phyloP scores from a whole-genome alignment of 2,888 invertebrate genomes.

The Pinctada fucata region DNA sequence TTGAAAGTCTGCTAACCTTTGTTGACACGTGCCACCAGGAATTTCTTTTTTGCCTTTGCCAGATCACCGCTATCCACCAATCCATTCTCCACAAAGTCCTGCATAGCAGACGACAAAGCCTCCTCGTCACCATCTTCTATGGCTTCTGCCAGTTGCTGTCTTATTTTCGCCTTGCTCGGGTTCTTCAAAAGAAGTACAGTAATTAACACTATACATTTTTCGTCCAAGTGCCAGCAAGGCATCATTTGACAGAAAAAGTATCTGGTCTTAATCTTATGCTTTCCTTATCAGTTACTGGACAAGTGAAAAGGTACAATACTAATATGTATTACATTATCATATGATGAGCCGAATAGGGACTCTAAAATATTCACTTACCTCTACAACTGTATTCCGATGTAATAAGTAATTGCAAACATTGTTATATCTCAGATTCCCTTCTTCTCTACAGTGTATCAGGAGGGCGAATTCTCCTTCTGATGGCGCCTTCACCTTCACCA shows the following conservation, averaged over 20 bases:
- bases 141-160: slow-evolving; percentile 43
- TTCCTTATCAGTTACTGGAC: neutral
- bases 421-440: slow-evolving; percentile 32
- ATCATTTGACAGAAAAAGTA: neutral
- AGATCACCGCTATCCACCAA: slow-evolving; percentile 54
- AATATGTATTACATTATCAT: no score
- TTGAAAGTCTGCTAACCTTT: slow-evolving; percentile 38
- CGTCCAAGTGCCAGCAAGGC: neutral
- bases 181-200: slow-evolving; percentile 34
- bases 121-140: slow-evolving; percentile 38
- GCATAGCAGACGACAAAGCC: slow-evolving; percentile 42
- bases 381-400: slow-evolving; percentile 46
- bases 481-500: slow-evolving; percentile 48
- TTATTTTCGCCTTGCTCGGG: slow-evolving; percentile 46
- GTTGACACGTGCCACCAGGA: slow-evolving; percentile 40
- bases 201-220: neutral
- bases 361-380: slow-evolving; percentile 38
- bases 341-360: no score
- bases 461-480: slow-evolving; percentile 54
- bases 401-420: slow-evolving; percentile 55
- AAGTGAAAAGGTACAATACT: no score
- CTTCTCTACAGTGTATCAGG: slow-evolving; percentile 45
- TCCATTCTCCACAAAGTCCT: slow-evolving; percentile 41
- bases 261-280: neutral
- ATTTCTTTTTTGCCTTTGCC: slow-evolving; percentile 43